phyloP scores from a whole-genome alignment of 2,113 vertebrate species.

The Siphamia tubifer region DNA sequence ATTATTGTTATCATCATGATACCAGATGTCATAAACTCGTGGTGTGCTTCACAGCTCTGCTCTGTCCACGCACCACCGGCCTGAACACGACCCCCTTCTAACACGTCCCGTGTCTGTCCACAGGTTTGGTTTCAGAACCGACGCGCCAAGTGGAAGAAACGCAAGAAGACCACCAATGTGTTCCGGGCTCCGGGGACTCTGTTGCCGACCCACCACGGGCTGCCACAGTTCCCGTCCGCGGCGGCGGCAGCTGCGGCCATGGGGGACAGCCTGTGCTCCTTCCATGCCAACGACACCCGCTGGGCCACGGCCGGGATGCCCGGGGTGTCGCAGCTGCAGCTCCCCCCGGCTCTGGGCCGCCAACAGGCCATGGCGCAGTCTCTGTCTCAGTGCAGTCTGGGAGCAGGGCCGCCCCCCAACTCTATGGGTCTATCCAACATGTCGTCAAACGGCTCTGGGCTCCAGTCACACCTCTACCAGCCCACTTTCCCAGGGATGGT shows the following conservation, averaged over 20 bases:
- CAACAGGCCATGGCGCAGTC: constrained; percentile 95
- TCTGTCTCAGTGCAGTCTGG: constrained; percentile 94
- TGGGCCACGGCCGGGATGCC: constrained; percentile 92
- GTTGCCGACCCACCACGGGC: constrained; percentile 88
- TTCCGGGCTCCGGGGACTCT: constrained; percentile 93
- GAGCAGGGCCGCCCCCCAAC: constrained; percentile 87
- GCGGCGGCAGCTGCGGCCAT: constrained; percentile 88
- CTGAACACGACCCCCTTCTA: not conserved
- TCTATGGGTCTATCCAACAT: constrained; percentile 95
- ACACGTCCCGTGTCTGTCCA: not conserved
- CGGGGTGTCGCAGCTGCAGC: constrained; percentile 90
- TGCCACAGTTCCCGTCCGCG: constrained; percentile 86
- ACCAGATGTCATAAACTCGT: constrained; percentile 17
- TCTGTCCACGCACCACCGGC: not conserved
- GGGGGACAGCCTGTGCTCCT: constrained; percentile 95
- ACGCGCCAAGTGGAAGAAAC: constrained; percentile 97
- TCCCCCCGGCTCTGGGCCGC: constrained; percentile 88
- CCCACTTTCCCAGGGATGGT: constrained; percentile 94
- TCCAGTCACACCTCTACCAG: constrained; percentile 97
- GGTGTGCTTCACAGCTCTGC: constrained; percentile 1
- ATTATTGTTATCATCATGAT: not conserved
- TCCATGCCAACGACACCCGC: constrained; percentile 96
- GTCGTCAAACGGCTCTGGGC: constrained; percentile 90
- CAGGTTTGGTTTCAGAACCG: constrained; percentile 98
- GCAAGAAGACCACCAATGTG: constrained; percentile 98